Conservation (phyloP, 1,140 invertebrate species). For the Ceratoteleas bidentatus region DNA sequence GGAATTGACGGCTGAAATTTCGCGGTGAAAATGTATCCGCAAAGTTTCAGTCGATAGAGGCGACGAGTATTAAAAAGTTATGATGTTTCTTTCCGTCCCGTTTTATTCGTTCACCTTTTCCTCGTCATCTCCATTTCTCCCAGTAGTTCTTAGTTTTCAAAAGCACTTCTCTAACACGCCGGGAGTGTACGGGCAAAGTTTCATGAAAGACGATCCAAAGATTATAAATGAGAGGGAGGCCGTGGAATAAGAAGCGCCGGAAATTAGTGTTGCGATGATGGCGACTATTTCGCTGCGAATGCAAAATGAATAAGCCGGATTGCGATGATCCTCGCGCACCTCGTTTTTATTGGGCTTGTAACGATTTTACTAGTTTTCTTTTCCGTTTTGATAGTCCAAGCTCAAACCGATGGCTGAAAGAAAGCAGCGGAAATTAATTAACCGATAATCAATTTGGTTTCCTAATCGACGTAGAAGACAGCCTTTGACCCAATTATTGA, state of each 20-base stretch:
- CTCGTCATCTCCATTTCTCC: conserved; percentile 53
- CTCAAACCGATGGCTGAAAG: no score
- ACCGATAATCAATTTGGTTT: no score
- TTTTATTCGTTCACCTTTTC: conserved; percentile 59
- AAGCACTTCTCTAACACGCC: conserved; percentile 56
- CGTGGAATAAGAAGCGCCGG: conserved; percentile 46
- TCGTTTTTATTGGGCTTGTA: no score
- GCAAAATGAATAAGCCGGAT: conserved; percentile 15
- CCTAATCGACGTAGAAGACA: no score
- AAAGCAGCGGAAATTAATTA: no score
- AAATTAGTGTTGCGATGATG: conserved; percentile 54
- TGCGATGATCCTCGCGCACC: no score
- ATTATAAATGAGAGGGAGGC: conserved; percentile 65
- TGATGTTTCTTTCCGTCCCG: conserved; percentile 50
- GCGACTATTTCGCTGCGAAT: conserved; percentile 28
- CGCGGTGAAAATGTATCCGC: conserved; percentile 35
- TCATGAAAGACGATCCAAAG: conserved; percentile 60
- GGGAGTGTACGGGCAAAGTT: conserved; percentile 51
- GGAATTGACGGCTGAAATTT: conserved; percentile 44
- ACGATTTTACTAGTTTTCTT: no score
- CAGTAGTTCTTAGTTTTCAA: conserved; percentile 58
- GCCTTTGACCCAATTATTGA: no score
- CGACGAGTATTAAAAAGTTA: conserved; percentile 64
- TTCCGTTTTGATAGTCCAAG: no score
- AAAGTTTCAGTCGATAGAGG: conserved; percentile 52